Evolutionary conservation across 2,113 vertebrate genomes (phyloP).

Genomic region (Donacobius atricapilla): DNA sequence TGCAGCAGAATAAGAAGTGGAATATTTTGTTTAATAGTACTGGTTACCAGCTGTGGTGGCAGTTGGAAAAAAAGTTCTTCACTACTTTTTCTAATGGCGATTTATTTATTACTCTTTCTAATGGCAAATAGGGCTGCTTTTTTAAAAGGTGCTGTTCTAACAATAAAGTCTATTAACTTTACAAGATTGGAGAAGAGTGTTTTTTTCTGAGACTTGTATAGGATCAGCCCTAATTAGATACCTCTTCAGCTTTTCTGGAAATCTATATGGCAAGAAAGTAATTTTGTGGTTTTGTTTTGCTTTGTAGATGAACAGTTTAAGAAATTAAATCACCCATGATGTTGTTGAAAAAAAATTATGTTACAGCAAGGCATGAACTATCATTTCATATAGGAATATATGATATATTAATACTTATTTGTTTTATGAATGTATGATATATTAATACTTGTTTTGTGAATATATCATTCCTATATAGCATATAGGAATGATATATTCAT

Average conservation of each 20-base stretch:
- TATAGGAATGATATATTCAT: not conserved
- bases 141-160: not conserved
- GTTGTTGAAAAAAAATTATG: not conserved
- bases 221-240: not conserved
- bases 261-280: not conserved
- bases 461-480: too few relatives aligned
- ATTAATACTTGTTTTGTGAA: too few relatives aligned
- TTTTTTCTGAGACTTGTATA: not conserved
- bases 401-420: too few relatives aligned
- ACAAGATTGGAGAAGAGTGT: not conserved
- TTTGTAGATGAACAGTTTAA: not conserved
- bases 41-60: not conserved
- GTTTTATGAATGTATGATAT: too few relatives aligned
- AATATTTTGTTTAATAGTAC: not conserved
- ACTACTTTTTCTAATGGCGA: not conserved
- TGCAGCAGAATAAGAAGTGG: not conserved
- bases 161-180: not conserved
- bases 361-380: not conserved
- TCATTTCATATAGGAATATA: too few relatives aligned
- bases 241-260: not conserved
- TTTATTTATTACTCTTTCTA: not conserved
- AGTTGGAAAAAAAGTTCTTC: not conserved
- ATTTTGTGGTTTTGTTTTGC: not conserved
- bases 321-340: not conserved
- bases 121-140: too few relatives aligned